phyloP scores from a whole-genome alignment of 2,113 vertebrate species.

The Scortum barcoo region DNA sequence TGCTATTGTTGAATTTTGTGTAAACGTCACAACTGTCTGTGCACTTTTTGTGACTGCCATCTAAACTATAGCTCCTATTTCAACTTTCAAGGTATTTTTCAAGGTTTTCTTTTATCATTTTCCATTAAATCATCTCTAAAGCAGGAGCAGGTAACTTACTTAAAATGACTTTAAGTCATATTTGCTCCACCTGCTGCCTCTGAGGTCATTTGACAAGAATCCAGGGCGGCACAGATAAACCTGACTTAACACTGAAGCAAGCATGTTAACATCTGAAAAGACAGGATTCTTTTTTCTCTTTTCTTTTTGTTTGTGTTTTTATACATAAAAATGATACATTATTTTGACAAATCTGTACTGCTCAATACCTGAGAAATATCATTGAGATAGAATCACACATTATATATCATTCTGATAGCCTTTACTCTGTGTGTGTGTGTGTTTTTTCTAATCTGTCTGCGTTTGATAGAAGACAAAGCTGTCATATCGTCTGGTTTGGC shows the following conservation, averaged over 20 bases:
- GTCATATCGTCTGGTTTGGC: constrained; percentile 2
- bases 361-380: background rate
- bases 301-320: too few species aligned
- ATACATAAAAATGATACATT: too few species aligned
- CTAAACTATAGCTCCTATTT: background rate
- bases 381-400: background rate
- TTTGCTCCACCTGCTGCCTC: too few species aligned
- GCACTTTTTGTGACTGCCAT: background rate
- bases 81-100: too few species aligned
- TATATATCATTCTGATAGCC: constrained; percentile 1
- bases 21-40: too few species aligned
- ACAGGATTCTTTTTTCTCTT: background rate
- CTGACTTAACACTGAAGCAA: background rate
- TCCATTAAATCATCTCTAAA: too few species aligned
- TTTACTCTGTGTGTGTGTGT: background rate
- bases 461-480: background rate
- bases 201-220: too few species aligned
- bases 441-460: background rate
- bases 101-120: too few species aligned
- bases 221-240: too few species aligned
- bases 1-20: background rate
- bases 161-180: too few species aligned
- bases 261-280: background rate
- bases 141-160: too few species aligned
- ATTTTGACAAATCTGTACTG: background rate